Evolutionary conservation across 2,797 vertebrate genomes (phyloP).

Genomic region (Alfaro cultratus): DNA sequence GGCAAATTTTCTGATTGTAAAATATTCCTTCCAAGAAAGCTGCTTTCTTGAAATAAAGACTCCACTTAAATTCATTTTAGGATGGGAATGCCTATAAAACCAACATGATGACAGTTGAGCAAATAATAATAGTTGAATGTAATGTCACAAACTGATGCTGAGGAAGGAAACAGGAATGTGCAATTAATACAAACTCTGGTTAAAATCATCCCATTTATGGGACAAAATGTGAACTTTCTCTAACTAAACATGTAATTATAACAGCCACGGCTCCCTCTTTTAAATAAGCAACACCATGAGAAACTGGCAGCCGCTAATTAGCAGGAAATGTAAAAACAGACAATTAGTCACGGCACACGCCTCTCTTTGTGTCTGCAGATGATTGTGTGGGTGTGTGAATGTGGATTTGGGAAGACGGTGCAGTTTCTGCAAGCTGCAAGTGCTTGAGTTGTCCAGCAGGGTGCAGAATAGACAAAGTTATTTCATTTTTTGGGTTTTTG

Average conservation of each 20-base stretch:
- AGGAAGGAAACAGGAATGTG: not conserved
- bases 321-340: constrained; percentile 42
- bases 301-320: constrained; percentile 63
- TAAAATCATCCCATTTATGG: constrained; percentile 43
- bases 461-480: constrained; percentile 48
- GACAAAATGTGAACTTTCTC: constrained; percentile 32
- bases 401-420: constrained; percentile 1
- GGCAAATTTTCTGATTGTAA: not conserved
- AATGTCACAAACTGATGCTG: not conserved
- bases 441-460: constrained; percentile 46
- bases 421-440: constrained; percentile 4
- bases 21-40: not conserved
- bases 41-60: not conserved
- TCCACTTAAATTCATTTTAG: not conserved
- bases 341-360: constrained; percentile 63
- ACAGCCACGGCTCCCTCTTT: constrained; percentile 31
- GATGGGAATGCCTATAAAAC: not conserved
- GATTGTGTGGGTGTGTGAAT: constrained; percentile 45
- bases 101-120: not conserved
- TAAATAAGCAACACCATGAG: constrained; percentile 38
- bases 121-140: not conserved
- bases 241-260: constrained; percentile 57
- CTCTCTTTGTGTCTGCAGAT: constrained; percentile 61
- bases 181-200: not conserved
- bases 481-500: fast-evolving